Conservation (phyloP, 2,888 invertebrate species). For the Abrostola triplasia region DNA sequence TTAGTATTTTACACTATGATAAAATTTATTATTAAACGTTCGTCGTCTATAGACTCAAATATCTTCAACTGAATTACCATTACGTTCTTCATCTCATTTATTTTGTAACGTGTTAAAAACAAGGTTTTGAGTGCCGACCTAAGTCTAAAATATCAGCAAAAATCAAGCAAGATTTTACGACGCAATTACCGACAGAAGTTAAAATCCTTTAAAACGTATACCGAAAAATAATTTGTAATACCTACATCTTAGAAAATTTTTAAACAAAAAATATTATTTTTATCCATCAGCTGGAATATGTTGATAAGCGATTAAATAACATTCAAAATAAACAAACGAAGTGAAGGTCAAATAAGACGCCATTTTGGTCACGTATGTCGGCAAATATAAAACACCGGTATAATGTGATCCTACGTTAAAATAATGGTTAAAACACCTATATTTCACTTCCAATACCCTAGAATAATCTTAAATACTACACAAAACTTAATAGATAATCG, state of each 20-base stretch:
- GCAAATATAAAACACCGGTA: conserved; percentile 47
- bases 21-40: no score
- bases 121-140: not conserved
- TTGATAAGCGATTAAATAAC: conserved; percentile 43
- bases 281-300: conserved; percentile 31
- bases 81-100: no score
- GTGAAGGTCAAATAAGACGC: conserved; percentile 54
- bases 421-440: conserved; percentile 9
- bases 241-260: not conserved
- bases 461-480: conserved; percentile 4
- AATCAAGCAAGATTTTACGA: conserved; percentile 15
- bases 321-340: conserved; percentile 50
- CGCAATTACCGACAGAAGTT: conserved; percentile 6
- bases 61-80: no score
- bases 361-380: conserved; percentile 46
- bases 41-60: no score
- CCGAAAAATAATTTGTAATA: not conserved
- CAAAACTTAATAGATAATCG: not conserved
- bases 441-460: conserved; percentile 8
- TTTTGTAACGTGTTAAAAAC: no score
- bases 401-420: conserved; percentile 18
- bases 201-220: not conserved
- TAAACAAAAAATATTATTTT: not conserved
- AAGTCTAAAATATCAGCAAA: conserved; percentile 19
- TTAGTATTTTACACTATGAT: no score